Conservation (phyloP, 1,140 invertebrate genomes). For the Agrypnia vestita region DNA sequence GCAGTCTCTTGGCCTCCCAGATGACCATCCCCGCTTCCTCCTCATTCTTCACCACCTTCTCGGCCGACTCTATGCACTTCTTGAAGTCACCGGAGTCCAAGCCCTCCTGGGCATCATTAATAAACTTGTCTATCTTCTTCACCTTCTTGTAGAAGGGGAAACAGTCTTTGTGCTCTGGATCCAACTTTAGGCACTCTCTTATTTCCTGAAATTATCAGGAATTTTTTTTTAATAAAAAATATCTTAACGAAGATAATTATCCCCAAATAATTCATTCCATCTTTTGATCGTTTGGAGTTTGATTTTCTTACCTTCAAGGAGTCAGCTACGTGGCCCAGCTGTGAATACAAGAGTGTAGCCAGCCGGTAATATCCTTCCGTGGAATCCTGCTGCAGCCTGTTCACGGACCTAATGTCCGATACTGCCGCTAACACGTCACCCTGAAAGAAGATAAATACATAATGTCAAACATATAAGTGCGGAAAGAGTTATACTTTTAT, state of each 20-base stretch:
- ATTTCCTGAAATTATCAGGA: conserved; percentile 83
- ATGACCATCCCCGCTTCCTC: conserved; percentile 81
- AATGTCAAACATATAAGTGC: too few species aligned
- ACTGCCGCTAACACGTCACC: conserved; percentile 92
- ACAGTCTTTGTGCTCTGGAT: conserved; percentile 98
- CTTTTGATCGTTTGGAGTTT: background rate
- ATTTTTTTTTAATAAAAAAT: too few species aligned
- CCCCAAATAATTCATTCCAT: too few species aligned
- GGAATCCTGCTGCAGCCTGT: conserved; percentile 93
- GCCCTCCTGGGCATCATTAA: conserved; percentile 82
- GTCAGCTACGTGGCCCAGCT: conserved; percentile 92
- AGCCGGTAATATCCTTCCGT: conserved; percentile 91
- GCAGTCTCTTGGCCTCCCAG: conserved; percentile 81
- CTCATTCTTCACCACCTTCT: conserved; percentile 81
- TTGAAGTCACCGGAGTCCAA: conserved; percentile 81
- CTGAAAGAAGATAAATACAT: too few species aligned
- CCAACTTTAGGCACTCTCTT: conserved; percentile 96
- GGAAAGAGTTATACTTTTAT: too few species aligned
- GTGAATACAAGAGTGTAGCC: conserved; percentile 85
- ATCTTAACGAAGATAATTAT: too few species aligned
- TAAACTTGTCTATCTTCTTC: conserved; percentile 94
- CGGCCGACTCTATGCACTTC: conserved; percentile 84
- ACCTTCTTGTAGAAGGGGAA: conserved; percentile 97
- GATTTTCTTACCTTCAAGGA: conserved; percentile 82
- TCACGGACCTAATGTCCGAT: conserved; percentile 90